A percentile compares a stretch with the other conserved stretches of the same genome.
These are phyloP conservation scores for Epizoanthus rinbou DNA, from an alignment of 92 coral and sea anemone genomes.

Conservation along the genomic window DNA sequence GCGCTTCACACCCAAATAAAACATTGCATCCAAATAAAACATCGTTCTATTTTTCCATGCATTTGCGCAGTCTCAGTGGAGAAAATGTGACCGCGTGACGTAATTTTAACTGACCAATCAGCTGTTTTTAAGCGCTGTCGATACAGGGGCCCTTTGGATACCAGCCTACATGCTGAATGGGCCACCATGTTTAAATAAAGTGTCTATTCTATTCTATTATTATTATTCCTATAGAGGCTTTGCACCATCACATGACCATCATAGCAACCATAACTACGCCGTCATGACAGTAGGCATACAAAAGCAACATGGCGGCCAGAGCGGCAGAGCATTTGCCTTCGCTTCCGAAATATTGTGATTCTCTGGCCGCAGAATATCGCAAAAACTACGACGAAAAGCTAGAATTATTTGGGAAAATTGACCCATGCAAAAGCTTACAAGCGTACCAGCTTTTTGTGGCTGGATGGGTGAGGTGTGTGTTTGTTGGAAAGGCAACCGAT, in stretches of 20 bases:
- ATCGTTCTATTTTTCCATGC: too few species aligned
- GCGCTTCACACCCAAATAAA: too few species aligned
- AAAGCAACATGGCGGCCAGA: slow-evolving; percentile 48
- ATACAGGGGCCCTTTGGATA: too few species aligned
- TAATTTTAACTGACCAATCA: too few species aligned
- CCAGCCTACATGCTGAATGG: too few species aligned
- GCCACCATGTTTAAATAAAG: too few species aligned
- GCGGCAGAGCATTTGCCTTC: slow-evolving; percentile 30
- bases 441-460: slow-evolving; percentile 68
- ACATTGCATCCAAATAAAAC: too few species aligned
- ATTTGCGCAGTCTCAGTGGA: too few species aligned
- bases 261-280: slow-evolving; percentile 57
- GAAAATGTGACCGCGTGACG: too few species aligned
- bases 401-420: slow-evolving; percentile 33
- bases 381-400: slow-evolving; percentile 47
- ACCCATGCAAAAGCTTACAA: slow-evolving; percentile 66
- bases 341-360: slow-evolving; percentile 43
- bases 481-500: slow-evolving; percentile 56
- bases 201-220: too few species aligned
- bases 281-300: slow-evolving; percentile 50
- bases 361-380: too few species aligned
- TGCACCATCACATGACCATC: slow-evolving; percentile 44
- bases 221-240: slow-evolving; percentile 43
- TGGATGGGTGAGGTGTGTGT: slow-evolving; percentile 62
- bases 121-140: background rate